Evolutionary conservation across 64 coral and sea anemone genomes (phyloP), one percentile per base, ranked within the genome.

Genomic region (Orbicella faveolata): DNA sequence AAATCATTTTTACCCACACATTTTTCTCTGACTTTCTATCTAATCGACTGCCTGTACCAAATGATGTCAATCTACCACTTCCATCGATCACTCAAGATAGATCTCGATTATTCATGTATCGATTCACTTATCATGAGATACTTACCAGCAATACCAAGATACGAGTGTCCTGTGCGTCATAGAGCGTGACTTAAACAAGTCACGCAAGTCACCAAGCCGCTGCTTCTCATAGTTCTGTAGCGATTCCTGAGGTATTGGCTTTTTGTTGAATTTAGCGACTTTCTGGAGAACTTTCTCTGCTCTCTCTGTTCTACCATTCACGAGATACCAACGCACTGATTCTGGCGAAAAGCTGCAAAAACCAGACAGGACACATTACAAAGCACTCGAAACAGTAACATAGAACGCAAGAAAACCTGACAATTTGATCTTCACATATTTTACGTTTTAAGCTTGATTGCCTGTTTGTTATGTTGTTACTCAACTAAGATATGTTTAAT

Each of bases 141-240:
- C 83, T 67, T 54, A 92, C 90, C 90, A 92, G 75, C 83, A 87
- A 92, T 87, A 92, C 90, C 90, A 92, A 63, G 81, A 87, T 57
- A 87, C 20, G 15, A 92, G 75, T 3, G 90, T 92, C 41, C 64
- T 92, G 39, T 87, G 74, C 15, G 72, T 57, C 16, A 87, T 85
- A 70, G 53, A 39, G 20, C 77, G 48, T n/a, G 91, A 88, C 34
- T 76, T 89, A 67, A 96, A 96, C 36, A 96, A 64, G 63, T 96
- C 94, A 54, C 91, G 59, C 39, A 96, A 83, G 80, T 96, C 87
- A 16, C 94, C 94, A 36, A 79, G 87, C 25, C 80, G 65, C 36
- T 85, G 82, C 33, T 73, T 85, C 16, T 85, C 82, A n/a, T 18
- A 85, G 2, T 53, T 34, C 13, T 73, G 36, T 1, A 85, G 82